Base-by-base conservation (phyloP, 2,797 vertebrate species). In the Aulostomus chinensis region DNA sequence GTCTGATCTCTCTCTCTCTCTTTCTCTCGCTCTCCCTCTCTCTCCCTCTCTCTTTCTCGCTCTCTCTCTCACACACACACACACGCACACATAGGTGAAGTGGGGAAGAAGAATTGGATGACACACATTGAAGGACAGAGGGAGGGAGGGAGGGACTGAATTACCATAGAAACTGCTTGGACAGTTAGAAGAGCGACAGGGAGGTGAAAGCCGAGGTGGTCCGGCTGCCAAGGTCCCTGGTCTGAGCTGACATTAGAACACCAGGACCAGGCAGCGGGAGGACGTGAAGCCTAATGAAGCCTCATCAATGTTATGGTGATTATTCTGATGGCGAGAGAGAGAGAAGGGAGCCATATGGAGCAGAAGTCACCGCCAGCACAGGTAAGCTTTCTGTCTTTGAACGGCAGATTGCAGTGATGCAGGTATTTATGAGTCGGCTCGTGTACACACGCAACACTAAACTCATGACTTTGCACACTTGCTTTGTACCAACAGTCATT, bases 371-470 rank as follows among this genome's bases (percentile, higher is more conserved):
- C 9, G 4, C 40, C 5, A 17, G 37, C 39, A 30, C 60, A 71
- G 80, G 81, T 81, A 66, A 83, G 76, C 46, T 25, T 58, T 61
- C 25, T 47, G 39, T 69, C 37, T 32, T 18, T 2, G 5, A 11
- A 20, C 49, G 56, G 30, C 71, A 64, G 74, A 75, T 76, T 77
- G 46, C 38, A 31, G 80, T 28, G 66, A 86, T 84, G 68, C 58
- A 76, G 78, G 73, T 83, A 85, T 87, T 84, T 84, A 84, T 79
- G 74, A 70, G 63, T 57, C n/a, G n/a, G n/a, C n/a, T n/a, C n/a
- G n/a, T n/a, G n/a, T n/a, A n/a, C n/a, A n/a, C n/a, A n/a, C n/a
- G n/a, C n/a, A n/a, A n/a, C n/a, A n/a, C n/a, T n/a, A 10, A 33
- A 20, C 20, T 6, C 9, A 6, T 2, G 13, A 21, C 20, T 24